Evolutionary conservation across 2,113 vertebrate genomes (phyloP).

Genomic region (Bufo bufo): DNA sequence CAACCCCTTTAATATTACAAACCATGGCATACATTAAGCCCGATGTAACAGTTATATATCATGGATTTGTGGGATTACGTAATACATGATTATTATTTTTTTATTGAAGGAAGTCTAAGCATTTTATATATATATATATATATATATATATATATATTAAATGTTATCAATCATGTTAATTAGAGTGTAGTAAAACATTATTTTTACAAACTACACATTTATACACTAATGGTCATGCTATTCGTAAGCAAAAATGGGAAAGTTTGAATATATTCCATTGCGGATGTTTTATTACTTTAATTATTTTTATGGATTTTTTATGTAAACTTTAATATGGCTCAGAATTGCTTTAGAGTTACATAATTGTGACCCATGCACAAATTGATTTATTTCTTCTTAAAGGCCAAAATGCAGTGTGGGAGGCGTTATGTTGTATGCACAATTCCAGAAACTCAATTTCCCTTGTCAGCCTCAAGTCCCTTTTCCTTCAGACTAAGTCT

Average conservation of each 20-base stretch:
- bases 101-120: neutral
- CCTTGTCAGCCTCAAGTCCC: neutral
- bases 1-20: no score
- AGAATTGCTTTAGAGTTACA: neutral
- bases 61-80: neutral
- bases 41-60: no score
- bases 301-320: conserved; percentile 12
- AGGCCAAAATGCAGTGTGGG: neutral
- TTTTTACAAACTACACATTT: neutral
- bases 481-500: neutral
- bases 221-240: neutral
- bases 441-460: conserved; percentile 5
- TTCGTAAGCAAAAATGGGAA: neutral
- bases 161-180: conserved; percentile 1
- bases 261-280: neutral
- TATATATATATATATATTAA: neutral
- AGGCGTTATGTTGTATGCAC: neutral
- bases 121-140: neutral
- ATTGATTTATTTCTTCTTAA: conserved; percentile 21
- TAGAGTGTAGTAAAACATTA: neutral
- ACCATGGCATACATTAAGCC: neutral
- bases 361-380: neutral
- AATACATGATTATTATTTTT: neutral
- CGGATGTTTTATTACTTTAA: conserved; percentile 39
- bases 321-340: neutral